Evolutionary conservation across 2,888 invertebrate species (phyloP).

Genomic region (Himalopsyche tibetana): DNA sequence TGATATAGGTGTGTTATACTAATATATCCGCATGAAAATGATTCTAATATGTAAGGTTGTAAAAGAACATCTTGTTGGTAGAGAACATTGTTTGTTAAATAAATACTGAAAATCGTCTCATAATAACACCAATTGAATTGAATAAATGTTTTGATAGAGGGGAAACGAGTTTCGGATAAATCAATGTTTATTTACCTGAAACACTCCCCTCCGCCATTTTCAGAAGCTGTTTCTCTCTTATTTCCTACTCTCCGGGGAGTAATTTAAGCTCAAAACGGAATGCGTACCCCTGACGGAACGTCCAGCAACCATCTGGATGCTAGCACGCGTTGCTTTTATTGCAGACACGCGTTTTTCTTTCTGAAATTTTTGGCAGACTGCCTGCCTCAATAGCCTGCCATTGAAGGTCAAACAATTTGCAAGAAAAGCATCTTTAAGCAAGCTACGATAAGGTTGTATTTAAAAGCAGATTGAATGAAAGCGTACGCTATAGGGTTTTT

Average conservation of each 20-base stretch:
- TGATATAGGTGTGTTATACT: too few species aligned
- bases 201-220: constrained; percentile 20
- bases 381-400: not conserved
- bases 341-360: constrained; percentile 15
- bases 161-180: constrained; percentile 2
- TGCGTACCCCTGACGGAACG: constrained; percentile 27
- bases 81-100: too few species aligned
- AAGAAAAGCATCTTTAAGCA: not conserved
- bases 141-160: constrained; percentile 13
- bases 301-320: constrained; percentile 19
- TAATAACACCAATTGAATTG: not conserved
- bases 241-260: constrained; percentile 9
- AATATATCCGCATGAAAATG: too few species aligned
- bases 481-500: too few species aligned
- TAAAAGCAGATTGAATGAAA: too few species aligned
- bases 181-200: constrained; percentile 33
- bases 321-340: constrained; percentile 34
- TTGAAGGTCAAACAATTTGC: constrained; percentile 15
- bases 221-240: constrained; percentile 11
- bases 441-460: not conserved
- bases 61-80: too few species aligned
- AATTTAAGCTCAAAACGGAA: constrained; percentile 20
- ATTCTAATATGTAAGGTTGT: too few species aligned
- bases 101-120: not conserved
- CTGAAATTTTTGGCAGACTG: not conserved